These are phyloP conservation scores for Zonotrichia albicollis DNA, from an alignment of 2,797 vertebrate species.

Conservation along the genomic window DNA sequence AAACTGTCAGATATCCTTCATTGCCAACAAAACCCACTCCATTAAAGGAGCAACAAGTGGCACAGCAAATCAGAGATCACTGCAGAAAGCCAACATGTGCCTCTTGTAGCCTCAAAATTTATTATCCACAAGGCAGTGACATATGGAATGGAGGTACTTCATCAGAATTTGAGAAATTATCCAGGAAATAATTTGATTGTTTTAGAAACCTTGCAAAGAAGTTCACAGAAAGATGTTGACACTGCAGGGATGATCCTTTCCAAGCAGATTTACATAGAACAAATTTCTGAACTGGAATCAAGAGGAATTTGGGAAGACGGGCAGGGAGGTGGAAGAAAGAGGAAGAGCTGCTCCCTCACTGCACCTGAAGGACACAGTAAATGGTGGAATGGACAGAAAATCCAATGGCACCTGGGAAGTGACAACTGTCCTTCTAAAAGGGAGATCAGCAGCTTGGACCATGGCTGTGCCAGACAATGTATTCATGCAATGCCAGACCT, in stretches of 20 bases:
- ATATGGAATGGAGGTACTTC: not conserved
- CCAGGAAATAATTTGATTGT: not conserved
- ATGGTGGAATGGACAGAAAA: not conserved
- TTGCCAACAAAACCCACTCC: not conserved
- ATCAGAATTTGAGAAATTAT: not conserved
- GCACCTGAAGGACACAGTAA: not conserved
- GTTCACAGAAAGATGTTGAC: not conserved
- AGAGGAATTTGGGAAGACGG: not conserved
- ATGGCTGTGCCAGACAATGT: not conserved
- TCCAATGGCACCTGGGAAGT: not conserved
- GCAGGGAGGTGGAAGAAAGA: not conserved
- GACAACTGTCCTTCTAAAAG: not conserved
- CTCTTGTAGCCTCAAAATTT: not conserved
- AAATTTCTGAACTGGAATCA: not conserved
- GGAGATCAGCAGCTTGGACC: not conserved
- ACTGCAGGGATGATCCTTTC: not conserved
- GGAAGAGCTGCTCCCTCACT: not conserved
- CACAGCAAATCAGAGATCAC: not conserved
- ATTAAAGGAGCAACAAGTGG: not conserved
- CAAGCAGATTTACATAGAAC: not conserved
- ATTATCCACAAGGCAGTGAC: not conserved
- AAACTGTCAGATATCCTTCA: not conserved
- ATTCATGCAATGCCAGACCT: not conserved
- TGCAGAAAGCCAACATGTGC: not conserved
- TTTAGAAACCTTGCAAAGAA: not conserved